Conservation (phyloP, 2,888 invertebrate species). For the Polia nebulosa region DNA sequence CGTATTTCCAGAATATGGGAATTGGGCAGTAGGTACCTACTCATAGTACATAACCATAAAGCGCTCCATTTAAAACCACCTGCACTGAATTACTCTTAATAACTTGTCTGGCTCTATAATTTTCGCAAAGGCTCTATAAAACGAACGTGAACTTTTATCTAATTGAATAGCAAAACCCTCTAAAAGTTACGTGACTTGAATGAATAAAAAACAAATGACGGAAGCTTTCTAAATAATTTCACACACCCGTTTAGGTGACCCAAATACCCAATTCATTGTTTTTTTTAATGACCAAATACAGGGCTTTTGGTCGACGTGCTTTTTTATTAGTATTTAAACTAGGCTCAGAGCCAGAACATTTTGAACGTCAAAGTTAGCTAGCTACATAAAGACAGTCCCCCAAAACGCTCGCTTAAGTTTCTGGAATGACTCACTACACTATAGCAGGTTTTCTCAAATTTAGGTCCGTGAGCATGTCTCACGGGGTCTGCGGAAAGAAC, state of each 20-base stretch:
- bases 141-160: not conserved
- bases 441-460: too few relatives aligned
- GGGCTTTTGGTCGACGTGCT: too few relatives aligned
- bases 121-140: not conserved
- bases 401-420: too few relatives aligned
- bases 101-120: not conserved
- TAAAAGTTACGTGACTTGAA: conserved; percentile 25
- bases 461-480: too few relatives aligned
- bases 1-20: not conserved
- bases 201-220: conserved; percentile 32
- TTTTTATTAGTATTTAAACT: too few relatives aligned
- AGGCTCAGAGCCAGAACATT: too few relatives aligned
- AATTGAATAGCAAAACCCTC: conserved; percentile 15
- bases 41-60: not conserved
- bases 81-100: not conserved
- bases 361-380: too few relatives aligned
- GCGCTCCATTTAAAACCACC: not conserved
- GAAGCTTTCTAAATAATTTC: conserved; percentile 35
- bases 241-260: conserved; percentile 26
- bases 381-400: too few relatives aligned
- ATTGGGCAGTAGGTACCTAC: not conserved
- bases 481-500: too few relatives aligned
- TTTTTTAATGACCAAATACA: too few relatives aligned
- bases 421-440: too few relatives aligned
- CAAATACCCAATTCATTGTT: too few relatives aligned